phyloP scores from a whole-genome alignment of 1,140 invertebrate species.

The Plodia interpunctella region DNA sequence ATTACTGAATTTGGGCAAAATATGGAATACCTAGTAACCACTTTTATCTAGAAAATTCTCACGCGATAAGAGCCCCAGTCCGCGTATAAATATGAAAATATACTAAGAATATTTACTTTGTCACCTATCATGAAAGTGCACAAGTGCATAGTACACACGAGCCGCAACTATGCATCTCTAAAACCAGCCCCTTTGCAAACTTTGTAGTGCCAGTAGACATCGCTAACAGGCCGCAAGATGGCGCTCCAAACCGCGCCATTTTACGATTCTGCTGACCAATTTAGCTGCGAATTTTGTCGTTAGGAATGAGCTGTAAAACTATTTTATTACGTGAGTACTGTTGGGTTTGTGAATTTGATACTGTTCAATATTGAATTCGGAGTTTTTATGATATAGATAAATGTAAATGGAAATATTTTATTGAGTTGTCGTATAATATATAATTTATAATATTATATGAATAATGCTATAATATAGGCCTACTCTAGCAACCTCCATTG shows the following conservation, averaged over 20 bases:
- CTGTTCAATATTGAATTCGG: not conserved
- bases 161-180: not conserved
- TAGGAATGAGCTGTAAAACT: not conserved
- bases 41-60: too few species aligned
- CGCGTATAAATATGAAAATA: too few species aligned
- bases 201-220: not conserved
- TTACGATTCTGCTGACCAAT: constrained; percentile 6
- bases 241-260: not conserved
- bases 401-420: too few species aligned
- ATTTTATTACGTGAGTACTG: not conserved
- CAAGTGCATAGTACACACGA: not conserved
- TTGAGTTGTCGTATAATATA: too few species aligned
- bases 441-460: too few species aligned
- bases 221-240: not conserved
- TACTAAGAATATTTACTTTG: too few species aligned
- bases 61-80: too few species aligned
- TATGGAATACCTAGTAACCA: too few species aligned
- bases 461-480: too few species aligned
- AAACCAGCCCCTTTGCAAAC: not conserved
- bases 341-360: not conserved
- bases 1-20: too few species aligned
- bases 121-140: not conserved
- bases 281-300: constrained; percentile 2
- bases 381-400: not conserved
- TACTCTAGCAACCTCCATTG: too few species aligned